Base-by-base conservation (phyloP, 2,113 vertebrate genomes). In the Calypte anna region DNA sequence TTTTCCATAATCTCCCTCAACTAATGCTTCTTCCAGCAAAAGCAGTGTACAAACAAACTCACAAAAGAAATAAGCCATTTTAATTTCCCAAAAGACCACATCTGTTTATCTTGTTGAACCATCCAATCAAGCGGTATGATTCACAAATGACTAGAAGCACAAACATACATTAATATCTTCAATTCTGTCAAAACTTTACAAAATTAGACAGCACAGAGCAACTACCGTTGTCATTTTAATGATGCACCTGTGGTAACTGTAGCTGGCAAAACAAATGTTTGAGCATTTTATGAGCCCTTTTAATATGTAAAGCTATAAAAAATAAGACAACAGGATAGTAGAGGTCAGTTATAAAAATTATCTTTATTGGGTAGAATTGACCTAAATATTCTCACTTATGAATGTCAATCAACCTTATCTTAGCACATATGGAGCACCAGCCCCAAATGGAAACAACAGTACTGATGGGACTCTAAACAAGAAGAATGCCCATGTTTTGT, bases 101-200 rank as follows among this genome's bases (percentile, higher is more conserved):
- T 85, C 51, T 73, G 30, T 90, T 96, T 85, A 73, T 92, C 75
- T 74, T 79, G 36, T 22, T 97, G 95, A 95, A 70, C 91, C 53
- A 80, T 86, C 82, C 78, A 92, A 63, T 94, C 91, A 94, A 73
- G 79, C 16, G 30, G 72, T 31, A 67, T 94, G 93, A 94, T 89
- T 97, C 95, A 95, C 43, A 28, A 30, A 51, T 81, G 93, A 91
- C 70, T 82, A 68, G 75, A 63, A 91, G 91, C 78, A 94, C 55
- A 95, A 92, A 88, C 70, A 92, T 62, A 92, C 25, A 94, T 89
- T 94, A 36, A 24, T 66, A 9, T 55, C 63, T 85, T 76, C 62
- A 90, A 51, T 88, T 87, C 55, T 74, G 53, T 83, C 93, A 94
- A 94, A 97, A 94, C 84, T 87, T 75, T 86, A 84, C 77, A 89